Percentiles rank a stretch among this genome's conserved stretches.
Evolutionary conservation across 2,797 vertebrate species (phyloP).

Genomic region (Sarcophilus harrisii): DNA sequence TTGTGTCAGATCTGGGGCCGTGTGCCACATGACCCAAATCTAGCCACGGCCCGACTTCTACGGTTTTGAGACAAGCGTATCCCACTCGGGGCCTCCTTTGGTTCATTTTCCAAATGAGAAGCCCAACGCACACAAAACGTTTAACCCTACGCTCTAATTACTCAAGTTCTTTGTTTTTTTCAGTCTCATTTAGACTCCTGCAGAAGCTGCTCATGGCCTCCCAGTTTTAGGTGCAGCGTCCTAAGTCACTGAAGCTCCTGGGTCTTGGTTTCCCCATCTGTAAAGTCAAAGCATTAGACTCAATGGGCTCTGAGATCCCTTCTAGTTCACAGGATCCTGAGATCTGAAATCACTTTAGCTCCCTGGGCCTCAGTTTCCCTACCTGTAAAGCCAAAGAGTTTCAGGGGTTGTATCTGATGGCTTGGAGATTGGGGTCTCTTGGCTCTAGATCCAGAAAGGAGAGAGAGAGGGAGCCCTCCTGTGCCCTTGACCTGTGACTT

Average conservation of each 20-base stretch:
- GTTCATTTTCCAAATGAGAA: not conserved
- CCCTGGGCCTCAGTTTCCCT: no score
- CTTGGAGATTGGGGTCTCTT: not conserved
- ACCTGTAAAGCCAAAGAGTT: no score
- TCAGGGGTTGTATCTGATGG: no score
- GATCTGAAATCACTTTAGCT: no score
- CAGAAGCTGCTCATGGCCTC: not conserved
- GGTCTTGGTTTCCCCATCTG: not conserved
- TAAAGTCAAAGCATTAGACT: not conserved
- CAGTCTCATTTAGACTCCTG: not conserved
- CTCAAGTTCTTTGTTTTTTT: not conserved
- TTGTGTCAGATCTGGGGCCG: not conserved
- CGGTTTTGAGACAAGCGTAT: no score
- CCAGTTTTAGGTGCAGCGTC: not conserved
- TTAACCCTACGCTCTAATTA: not conserved
- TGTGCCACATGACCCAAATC: slow-evolving; percentile 9
- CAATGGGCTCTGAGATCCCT: not conserved
- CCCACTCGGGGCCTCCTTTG: fast-evolving
- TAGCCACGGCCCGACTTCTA: not conserved
- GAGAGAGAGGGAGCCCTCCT: no score
- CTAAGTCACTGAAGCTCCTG: not conserved
- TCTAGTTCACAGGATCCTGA: no score
- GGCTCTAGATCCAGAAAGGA: not conserved
- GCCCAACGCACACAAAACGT: not conserved
- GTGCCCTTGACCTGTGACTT: no score